phyloP scores from a whole-genome alignment of 92 coral and sea anemone species.

The Umimayanthus kanabou region DNA sequence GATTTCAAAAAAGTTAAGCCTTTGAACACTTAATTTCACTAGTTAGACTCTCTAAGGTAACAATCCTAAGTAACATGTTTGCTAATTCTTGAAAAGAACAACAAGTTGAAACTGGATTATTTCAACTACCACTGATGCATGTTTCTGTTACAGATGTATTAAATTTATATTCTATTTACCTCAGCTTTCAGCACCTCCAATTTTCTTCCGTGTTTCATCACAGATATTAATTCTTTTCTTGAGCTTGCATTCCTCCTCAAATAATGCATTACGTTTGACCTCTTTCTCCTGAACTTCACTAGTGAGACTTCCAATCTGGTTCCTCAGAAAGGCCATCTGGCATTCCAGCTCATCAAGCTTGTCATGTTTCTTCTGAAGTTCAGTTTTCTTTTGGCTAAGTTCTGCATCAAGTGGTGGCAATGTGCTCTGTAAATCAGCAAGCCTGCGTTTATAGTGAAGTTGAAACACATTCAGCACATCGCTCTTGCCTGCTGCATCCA shows the following conservation, averaged over 20 bases:
- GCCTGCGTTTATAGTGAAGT: conserved; percentile 37
- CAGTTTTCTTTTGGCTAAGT: conserved; percentile 30
- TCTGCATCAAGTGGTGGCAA: conserved; percentile 29
- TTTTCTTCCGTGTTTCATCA: conserved; percentile 39
- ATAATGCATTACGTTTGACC: conserved; percentile 7
- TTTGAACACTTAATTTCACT: background rate
- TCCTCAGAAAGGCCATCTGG: conserved; percentile 41
- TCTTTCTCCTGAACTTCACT: conserved; percentile 32
- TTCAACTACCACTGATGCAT: background rate
- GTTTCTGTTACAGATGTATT: conserved; percentile 2
- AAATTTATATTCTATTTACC: conserved; percentile 9
- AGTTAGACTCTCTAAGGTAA: background rate
- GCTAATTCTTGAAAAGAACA: background rate
- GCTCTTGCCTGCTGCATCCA: conserved; percentile 37
- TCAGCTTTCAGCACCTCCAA: conserved; percentile 26
- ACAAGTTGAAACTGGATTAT: background rate
- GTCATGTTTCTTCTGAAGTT: conserved; percentile 32
- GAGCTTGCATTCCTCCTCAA: conserved; percentile 32
- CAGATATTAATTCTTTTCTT: conserved; percentile 23
- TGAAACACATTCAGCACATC: conserved; percentile 40
- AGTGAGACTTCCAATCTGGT: conserved; percentile 38
- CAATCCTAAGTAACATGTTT: too few species aligned
- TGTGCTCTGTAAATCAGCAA: conserved; percentile 26
- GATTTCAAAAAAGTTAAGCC: background rate
- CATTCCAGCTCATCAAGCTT: conserved; percentile 41